phyloP scores from a whole-genome alignment of 1,140 invertebrate genomes.

The Brachionus koreanus region DNA sequence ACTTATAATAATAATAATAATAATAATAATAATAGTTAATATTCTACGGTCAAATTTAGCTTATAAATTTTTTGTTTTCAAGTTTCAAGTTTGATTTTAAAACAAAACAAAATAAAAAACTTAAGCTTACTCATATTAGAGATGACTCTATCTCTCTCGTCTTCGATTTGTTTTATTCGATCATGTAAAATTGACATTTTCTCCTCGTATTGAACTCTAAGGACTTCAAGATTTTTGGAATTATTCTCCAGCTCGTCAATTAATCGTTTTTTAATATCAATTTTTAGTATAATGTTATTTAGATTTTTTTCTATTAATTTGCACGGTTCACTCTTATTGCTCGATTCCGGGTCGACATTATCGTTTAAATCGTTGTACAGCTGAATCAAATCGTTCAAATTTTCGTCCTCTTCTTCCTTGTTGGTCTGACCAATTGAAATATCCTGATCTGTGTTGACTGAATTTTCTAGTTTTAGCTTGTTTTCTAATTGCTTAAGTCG shows the following conservation, averaged over 20 bases:
- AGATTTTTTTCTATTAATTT: conserved; percentile 41
- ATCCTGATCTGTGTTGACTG: not conserved
- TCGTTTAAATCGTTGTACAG: conserved; percentile 17
- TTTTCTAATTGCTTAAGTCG: not conserved
- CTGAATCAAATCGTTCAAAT: conserved; percentile 14
- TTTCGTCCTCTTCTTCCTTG: not conserved
- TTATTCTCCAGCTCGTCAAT: conserved; percentile 45
- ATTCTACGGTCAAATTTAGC: too few relatives aligned
- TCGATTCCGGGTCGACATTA: not conserved
- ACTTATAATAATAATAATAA: too few relatives aligned
- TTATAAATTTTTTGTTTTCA: not conserved
- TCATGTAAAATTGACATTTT: conserved; percentile 81
- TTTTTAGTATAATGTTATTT: conserved; percentile 26
- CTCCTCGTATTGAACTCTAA: conserved; percentile 80
- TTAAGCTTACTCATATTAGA: conserved; percentile 64
- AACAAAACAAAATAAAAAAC: not conserved
- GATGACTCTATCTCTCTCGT: conserved; percentile 86
- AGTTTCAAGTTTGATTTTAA: not conserved
- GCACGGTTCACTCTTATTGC: not conserved
- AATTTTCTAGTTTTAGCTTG: not conserved
- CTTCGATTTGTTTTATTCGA: conserved; percentile 54
- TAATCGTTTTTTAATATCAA: conserved; percentile 45
- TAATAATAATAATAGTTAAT: too few relatives aligned
- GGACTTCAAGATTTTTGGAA: not conserved
- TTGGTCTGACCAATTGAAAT: not conserved